Evolutionary conservation across 2,113 vertebrate species (phyloP).

Genomic region (Brachyistius frenatus): DNA sequence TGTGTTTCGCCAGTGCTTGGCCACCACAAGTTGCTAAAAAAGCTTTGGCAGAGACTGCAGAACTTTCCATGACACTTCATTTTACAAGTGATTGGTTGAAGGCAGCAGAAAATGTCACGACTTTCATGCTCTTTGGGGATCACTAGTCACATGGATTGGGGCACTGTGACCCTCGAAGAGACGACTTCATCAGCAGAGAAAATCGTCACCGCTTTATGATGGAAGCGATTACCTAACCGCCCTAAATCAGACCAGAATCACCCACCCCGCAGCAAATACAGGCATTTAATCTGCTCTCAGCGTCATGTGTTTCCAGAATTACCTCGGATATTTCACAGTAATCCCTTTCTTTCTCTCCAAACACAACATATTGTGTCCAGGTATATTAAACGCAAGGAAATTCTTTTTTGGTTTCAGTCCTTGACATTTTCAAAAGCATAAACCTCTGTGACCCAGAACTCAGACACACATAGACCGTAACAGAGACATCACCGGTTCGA

Average conservation of each 20-base stretch:
- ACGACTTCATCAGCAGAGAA: slow-evolving; percentile 61
- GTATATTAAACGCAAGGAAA: neutral
- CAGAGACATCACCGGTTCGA: neutral
- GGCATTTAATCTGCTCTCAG: slow-evolving; percentile 3
- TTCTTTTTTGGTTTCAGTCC: neutral
- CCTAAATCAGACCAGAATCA: slow-evolving; percentile 43
- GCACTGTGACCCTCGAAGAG: slow-evolving; percentile 58
- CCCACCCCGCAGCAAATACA: slow-evolving; percentile 22
- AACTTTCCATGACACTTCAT: slow-evolving; percentile 69
- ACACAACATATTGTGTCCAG: neutral
- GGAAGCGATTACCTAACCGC: slow-evolving; percentile 38
- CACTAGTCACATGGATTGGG: slow-evolving; percentile 61
- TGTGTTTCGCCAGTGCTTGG: slow-evolving; percentile 15
- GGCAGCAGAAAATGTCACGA: slow-evolving; percentile 77
- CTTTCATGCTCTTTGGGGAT: slow-evolving; percentile 70
- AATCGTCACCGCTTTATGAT: slow-evolving; percentile 41
- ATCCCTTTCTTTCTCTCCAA: neutral
- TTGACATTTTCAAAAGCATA: slow-evolving; percentile 21
- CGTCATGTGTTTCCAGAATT: neutral
- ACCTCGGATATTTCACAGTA: neutral
- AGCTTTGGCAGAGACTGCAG: slow-evolving; percentile 35
- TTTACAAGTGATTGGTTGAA: slow-evolving; percentile 65
- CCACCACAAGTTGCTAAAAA: slow-evolving; percentile 43
- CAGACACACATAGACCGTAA: neutral
- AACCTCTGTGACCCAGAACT: neutral